A percentile compares a stretch with the other conserved stretches of the same genome.
Conservation (phyloP, 2,888 invertebrate species). For the Notocelia uddmanniana region DNA sequence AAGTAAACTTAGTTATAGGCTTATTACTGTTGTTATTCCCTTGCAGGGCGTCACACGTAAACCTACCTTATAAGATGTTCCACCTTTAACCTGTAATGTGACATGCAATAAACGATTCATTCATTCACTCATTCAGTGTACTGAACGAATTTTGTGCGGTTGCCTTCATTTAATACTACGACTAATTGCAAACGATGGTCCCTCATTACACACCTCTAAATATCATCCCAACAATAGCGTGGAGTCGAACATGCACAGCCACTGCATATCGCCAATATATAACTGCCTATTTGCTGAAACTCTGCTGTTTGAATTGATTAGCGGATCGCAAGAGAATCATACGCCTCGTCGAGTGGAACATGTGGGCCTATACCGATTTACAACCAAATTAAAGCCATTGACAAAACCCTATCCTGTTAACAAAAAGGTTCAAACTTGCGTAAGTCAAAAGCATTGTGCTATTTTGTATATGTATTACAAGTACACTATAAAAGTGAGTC, state of each 20-base stretch:
- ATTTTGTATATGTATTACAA: not conserved
- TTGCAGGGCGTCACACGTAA: too few relatives aligned
- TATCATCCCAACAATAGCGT: not conserved
- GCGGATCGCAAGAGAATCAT: slow-evolving; percentile 21
- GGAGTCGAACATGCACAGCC: slow-evolving; percentile 2
- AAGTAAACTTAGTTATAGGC: too few relatives aligned
- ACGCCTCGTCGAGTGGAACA: slow-evolving; percentile 21
- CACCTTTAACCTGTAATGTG: too few relatives aligned
- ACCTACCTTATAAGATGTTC: too few relatives aligned
- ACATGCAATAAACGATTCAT: too few relatives aligned
- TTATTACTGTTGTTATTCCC: too few relatives aligned
- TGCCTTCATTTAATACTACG: too few relatives aligned
- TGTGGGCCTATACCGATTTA: slow-evolving; percentile 19
- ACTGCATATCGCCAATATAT: slow-evolving; percentile 14
- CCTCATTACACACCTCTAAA: not conserved
- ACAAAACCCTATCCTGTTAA: not conserved
- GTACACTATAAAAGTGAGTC: not conserved
- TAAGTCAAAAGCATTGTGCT: not conserved
- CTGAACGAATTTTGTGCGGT: too few relatives aligned
- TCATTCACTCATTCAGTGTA: too few relatives aligned
- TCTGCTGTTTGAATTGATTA: slow-evolving; percentile 38
- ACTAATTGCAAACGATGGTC: not conserved
- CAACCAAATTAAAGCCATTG: not conserved
- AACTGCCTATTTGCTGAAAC: slow-evolving; percentile 20
- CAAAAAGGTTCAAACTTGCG: not conserved